Evolutionary conservation across 2,888 invertebrate species (phyloP).

Genomic region (Ectemnius continuus): DNA sequence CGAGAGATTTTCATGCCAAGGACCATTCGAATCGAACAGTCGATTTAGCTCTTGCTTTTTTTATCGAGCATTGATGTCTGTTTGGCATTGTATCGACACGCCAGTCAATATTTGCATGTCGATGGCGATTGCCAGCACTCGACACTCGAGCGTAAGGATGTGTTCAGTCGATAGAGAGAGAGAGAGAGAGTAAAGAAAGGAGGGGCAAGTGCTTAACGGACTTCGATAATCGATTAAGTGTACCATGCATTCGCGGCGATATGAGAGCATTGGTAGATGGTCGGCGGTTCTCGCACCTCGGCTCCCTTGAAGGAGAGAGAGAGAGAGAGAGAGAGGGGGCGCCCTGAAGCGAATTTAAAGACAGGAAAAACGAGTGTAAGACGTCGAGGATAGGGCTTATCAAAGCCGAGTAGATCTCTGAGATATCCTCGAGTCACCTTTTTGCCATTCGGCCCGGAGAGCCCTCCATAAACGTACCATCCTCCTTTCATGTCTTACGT

Average conservation of each 20-base stretch:
- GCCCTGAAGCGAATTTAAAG: background rate
- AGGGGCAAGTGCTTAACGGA: conserved; percentile 46
- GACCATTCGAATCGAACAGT: no score
- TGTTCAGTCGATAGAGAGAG: conserved; percentile 29
- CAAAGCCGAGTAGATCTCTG: no score
- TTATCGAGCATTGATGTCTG: no score
- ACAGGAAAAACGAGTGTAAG: conserved; percentile 1
- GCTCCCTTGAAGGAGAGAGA: background rate
- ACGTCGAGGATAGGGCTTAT: no score
- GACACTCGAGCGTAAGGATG: conserved; percentile 31
- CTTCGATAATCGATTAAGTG: conserved; percentile 61
- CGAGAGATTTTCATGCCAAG: conserved; percentile 2
- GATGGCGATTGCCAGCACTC: background rate
- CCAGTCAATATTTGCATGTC: conserved; percentile 36
- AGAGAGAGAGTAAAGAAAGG: conserved; percentile 50
- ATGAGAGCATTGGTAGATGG: conserved; percentile 7
- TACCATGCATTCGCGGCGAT: conserved; percentile 21
- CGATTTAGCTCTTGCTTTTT: no score
- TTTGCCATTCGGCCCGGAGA: no score
- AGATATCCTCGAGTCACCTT: no score
- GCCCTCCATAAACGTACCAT: background rate
- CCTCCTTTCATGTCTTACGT: conserved; percentile 14
- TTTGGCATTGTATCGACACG: background rate
- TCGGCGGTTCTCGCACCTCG: conserved; percentile 10
- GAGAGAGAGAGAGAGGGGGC: no score